Base-by-base conservation (phyloP, 92 coral and sea anemone species). In the Zoanthus solanderi region DNA sequence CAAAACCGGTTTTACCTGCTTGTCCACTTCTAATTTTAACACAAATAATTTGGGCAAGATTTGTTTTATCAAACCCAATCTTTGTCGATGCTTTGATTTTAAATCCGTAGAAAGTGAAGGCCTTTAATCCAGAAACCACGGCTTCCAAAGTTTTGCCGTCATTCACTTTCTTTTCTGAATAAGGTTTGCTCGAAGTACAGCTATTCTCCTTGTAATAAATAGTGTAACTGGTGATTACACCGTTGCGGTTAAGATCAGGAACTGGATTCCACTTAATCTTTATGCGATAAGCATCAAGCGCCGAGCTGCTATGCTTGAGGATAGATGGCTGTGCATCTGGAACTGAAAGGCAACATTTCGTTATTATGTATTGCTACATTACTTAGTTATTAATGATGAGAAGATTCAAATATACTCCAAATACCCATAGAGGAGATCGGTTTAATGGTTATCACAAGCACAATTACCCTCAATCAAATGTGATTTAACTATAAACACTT, bases 271-370 rank as follows among this genome's bases (percentile, higher is more conserved):
- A 79, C 44, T 44, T 44, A 6, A 78, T 18, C 52, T n/a, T n/a
- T 78, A 78, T 79, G n/a, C 32, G 16, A 16, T 79, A 44, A n/a
- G 75, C 85, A 65, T 80, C 46, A 4, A 6, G n/a, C 8, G 60
- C 44, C 3, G 0, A 0, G 37, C 58, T 65, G 34, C 42, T 37
- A 44, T 0, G 3, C 23, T 0, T 65, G 61, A 5, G 1, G 72
- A 65, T 80, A 34, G 9, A 5, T 1, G 85, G 85, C 60, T 80
- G 85, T 1, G 74, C 85, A 80, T 61, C 60, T 65, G 85, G 85
- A n/a, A 45, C 85, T 80, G 45, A 67, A 67, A 67, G 37, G 45
- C 0, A 63, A 16, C 69, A 63, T 7, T 37, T 37, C 0, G 42
- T 37, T 2, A 37, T 2, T 37, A 37, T 37, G 42, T 37, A 37